Percentiles rank a stretch among this genome's conserved stretches.
Conservation (phyloP, 1,140 invertebrate genomes). For the Penaeus chinensis region DNA sequence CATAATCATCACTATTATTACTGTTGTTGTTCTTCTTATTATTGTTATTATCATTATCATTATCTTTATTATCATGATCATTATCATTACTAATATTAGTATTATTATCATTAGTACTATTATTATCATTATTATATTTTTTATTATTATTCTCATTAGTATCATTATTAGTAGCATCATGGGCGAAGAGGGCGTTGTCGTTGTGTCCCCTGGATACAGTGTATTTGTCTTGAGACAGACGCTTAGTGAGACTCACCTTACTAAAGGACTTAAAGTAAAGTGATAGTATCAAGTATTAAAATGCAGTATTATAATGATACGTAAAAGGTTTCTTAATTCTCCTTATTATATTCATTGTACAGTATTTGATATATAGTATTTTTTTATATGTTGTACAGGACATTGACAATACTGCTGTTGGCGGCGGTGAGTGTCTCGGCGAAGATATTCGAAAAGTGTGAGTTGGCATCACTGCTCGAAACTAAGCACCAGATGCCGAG, state of each 20-base stretch:
- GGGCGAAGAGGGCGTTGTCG: too few species aligned
- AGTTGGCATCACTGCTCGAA: constrained; percentile 47
- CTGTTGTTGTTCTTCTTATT: neutral
- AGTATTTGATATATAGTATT: too few species aligned
- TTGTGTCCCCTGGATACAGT: too few species aligned
- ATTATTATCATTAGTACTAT: neutral
- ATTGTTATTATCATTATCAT: neutral
- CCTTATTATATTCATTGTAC: too few species aligned
- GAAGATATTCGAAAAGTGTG: constrained; percentile 59
- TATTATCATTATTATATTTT: neutral
- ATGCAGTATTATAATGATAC: too few species aligned
- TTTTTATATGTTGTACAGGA: neutral
- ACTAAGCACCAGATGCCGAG: constrained; percentile 23
- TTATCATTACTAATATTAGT: neutral
- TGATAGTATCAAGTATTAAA: too few species aligned
- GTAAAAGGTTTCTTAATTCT: too few species aligned
- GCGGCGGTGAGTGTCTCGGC: constrained; percentile 5
- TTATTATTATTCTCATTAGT: neutral
- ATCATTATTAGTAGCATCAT: too few species aligned
- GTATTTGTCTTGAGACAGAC: too few species aligned
- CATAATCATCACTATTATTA: neutral
- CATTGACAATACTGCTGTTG: neutral
- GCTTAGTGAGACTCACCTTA: too few species aligned
- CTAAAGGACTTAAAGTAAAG: too few species aligned
- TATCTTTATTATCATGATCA: neutral